A percentile compares a stretch with the other conserved stretches of the same genome.
phyloP scores from a whole-genome alignment of 2,797 vertebrate species.

The Tarsius wallacei region DNA sequence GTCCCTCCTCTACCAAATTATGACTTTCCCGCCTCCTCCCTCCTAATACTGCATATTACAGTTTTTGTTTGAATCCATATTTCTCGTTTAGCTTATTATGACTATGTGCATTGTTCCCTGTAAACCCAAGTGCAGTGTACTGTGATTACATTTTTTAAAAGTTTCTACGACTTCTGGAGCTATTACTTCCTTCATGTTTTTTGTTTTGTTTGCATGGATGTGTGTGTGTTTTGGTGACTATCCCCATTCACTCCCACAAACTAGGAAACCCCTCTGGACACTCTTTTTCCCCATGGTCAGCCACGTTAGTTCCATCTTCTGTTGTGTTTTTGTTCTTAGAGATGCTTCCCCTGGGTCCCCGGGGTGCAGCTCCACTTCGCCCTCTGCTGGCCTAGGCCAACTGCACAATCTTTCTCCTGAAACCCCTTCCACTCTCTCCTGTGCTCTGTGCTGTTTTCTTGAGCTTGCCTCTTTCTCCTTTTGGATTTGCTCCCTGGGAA shows the following conservation, averaged over 20 bases:
- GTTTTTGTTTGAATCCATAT: not conserved
- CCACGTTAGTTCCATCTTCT: not conserved
- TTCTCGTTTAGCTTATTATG: not conserved
- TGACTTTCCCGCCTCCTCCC: not conserved
- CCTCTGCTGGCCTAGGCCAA: not conserved
- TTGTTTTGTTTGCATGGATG: not conserved
- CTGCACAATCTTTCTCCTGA: too few species aligned
- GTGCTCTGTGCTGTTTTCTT: not conserved
- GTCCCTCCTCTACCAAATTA: not conserved
- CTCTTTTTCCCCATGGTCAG: not conserved
- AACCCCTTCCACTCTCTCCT: not conserved
- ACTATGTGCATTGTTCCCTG: not conserved
- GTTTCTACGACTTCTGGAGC: not conserved
- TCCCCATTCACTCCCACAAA: too few species aligned
- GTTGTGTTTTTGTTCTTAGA: constrained; percentile 3
- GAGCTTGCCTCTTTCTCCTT: not conserved
- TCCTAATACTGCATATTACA: not conserved
- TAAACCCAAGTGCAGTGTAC: not conserved
- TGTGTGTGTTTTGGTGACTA: not conserved
- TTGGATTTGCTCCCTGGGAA: not conserved
- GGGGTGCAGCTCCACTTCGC: not conserved
- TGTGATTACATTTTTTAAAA: not conserved
- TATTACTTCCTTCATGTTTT: not conserved
- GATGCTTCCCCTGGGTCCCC: not conserved
- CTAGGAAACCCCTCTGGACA: not conserved